These are phyloP conservation scores for Cerceris rybyensis DNA, from an alignment of 2,888 invertebrate genomes.

Conservation along the genomic window DNA sequence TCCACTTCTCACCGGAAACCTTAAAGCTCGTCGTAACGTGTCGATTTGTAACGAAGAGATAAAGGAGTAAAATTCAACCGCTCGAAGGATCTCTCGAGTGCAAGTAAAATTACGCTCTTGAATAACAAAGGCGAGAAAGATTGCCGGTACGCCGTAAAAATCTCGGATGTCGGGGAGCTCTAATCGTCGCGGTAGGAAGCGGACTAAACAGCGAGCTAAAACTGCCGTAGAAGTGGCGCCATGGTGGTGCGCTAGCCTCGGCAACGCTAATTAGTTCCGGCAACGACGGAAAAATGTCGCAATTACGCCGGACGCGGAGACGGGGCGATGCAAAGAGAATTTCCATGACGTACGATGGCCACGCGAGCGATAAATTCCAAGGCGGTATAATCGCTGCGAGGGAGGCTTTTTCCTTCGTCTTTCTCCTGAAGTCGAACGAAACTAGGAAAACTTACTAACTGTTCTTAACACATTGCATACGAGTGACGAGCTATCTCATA, in stretches of 20 bases:
- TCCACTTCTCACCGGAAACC: too few species aligned
- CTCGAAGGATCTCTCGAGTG: conserved; percentile 5
- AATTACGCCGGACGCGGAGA: conserved; percentile 39
- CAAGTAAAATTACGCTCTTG: conserved; percentile 25
- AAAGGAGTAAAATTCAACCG: too few species aligned
- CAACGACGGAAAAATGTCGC: conserved; percentile 55
- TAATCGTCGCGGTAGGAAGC: conserved; percentile 37
- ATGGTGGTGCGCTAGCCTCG: not conserved
- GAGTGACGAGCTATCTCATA: too few species aligned
- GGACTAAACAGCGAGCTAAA: conserved; percentile 27
- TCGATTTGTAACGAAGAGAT: too few species aligned
- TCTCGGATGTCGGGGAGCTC: conserved; percentile 24
- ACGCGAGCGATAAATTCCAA: conserved; percentile 30
- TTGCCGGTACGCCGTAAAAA: conserved; percentile 18
- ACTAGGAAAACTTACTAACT: not conserved
- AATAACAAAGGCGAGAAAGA: conserved; percentile 23
- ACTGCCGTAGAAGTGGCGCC: conserved; percentile 34
- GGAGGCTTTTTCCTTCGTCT: not conserved
- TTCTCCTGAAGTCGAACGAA: not conserved
- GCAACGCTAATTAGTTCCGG: conserved; percentile 57
- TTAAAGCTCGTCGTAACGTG: too few species aligned
- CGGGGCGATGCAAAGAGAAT: not conserved
- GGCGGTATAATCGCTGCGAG: conserved; percentile 6
- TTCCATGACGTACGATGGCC: not conserved
- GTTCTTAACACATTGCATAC: too few species aligned